Evolutionary conservation across 1,140 invertebrate species (phyloP).

Genomic region (Heliothis virescens): DNA sequence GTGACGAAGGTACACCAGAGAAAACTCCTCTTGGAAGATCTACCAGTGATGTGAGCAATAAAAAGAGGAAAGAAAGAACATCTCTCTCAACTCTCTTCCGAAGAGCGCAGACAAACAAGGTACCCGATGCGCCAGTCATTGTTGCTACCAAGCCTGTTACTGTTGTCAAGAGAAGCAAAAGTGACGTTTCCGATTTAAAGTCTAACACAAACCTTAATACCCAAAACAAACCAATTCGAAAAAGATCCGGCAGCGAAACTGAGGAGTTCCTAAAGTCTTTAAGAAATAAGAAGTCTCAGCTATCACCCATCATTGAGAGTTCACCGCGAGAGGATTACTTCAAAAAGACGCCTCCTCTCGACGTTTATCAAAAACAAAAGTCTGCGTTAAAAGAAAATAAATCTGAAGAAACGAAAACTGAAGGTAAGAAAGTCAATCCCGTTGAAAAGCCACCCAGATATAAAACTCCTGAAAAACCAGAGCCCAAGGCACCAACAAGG

Average conservation of each 20-base stretch:
- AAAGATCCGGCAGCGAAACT: conserved; percentile 84
- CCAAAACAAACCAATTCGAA: conserved; percentile 78
- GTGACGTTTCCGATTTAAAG: conserved; percentile 89
- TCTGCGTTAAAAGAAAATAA: conserved; percentile 67
- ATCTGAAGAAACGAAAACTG: conserved; percentile 52
- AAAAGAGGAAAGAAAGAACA: conserved; percentile 81
- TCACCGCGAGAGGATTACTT: conserved; percentile 90
- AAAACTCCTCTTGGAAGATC: conserved; percentile 82
- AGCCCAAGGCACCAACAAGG: conserved; percentile 77
- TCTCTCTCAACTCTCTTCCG: conserved; percentile 88
- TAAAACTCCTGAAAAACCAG: conserved; percentile 73
- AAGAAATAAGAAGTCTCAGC: conserved; percentile 87
- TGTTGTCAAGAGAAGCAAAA: conserved; percentile 88
- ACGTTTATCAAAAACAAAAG: conserved; percentile 75
- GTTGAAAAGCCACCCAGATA: conserved; percentile 84
- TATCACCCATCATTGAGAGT: conserved; percentile 93
- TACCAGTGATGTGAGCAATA: conserved; percentile 86
- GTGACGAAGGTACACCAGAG: conserved; percentile 73
- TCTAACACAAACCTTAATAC: conserved; percentile 80
- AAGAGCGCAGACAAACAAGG: conserved; percentile 80
- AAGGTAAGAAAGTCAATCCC: conserved; percentile 81
- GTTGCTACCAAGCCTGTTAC: conserved; percentile 76
- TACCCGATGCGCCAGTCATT: conserved; percentile 75
- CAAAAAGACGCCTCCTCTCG: conserved; percentile 80
- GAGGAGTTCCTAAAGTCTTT: conserved; percentile 86